Conservation (phyloP, 2,113 vertebrate species). For the Tupaia tana region DNA sequence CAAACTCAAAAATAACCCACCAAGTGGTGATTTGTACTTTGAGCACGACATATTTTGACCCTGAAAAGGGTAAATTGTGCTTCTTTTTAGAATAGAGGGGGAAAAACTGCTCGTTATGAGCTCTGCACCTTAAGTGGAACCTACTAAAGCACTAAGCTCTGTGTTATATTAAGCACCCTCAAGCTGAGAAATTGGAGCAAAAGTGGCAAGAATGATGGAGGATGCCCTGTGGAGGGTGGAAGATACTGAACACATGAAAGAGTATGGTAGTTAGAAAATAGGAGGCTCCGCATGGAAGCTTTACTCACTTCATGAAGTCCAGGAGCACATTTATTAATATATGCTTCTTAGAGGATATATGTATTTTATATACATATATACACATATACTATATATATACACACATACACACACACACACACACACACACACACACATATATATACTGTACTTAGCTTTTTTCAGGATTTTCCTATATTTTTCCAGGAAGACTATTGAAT, state of each 20-base stretch:
- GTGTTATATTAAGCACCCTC: neutral
- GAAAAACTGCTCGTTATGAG: conserved; percentile 10
- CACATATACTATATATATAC: too few relatives aligned
- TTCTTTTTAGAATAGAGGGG: conserved; percentile 36
- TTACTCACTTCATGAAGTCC: neutral
- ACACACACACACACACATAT: too few relatives aligned
- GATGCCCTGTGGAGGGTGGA: neutral
- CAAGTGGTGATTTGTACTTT: neutral
- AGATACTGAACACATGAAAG: neutral
- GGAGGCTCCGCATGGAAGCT: neutral
- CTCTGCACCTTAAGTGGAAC: neutral
- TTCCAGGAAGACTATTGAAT: neutral
- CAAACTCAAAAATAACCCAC: conserved; percentile 26
- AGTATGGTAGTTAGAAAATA: neutral
- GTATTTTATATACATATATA: too few relatives aligned
- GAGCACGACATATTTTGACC: conserved; percentile 20
- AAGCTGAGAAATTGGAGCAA: neutral
- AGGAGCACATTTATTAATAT: neutral
- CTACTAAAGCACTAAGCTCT: neutral
- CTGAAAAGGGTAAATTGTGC: neutral
- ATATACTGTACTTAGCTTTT: neutral
- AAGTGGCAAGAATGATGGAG: neutral
- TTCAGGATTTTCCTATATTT: conserved; percentile 47
- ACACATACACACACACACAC: too few relatives aligned
- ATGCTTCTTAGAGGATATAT: neutral